These are phyloP conservation scores for Monochamus saltuarius DNA, from an alignment of 1,140 invertebrate species.

Conservation along the genomic window DNA sequence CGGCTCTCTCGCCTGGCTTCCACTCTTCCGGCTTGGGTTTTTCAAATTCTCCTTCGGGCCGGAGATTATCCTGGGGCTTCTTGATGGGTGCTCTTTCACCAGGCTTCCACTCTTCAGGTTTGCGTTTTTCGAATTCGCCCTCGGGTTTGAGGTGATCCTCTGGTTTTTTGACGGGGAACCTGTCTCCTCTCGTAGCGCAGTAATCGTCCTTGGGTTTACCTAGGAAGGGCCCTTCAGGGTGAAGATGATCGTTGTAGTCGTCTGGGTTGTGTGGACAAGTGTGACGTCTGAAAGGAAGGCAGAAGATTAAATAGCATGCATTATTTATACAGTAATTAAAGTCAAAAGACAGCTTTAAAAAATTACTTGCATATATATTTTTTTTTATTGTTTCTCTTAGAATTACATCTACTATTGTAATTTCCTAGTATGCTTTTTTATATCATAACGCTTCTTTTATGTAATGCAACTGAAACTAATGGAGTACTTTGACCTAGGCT, in stretches of 20 bases:
- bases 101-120: constrained; percentile 44
- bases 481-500: too few species aligned
- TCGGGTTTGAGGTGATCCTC: constrained; percentile 60
- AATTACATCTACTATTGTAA: too few species aligned
- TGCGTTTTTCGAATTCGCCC: constrained; percentile 53
- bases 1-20: constrained; percentile 52
- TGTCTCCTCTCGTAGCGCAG: constrained; percentile 56
- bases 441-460: too few species aligned
- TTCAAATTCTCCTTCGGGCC: constrained; percentile 57
- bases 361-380: too few species aligned
- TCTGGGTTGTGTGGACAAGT: constrained; percentile 54
- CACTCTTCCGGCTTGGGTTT: constrained; percentile 42
- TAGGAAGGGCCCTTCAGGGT: constrained; percentile 58
- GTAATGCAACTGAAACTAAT: too few species aligned
- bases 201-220: constrained; percentile 58
- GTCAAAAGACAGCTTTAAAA: too few species aligned
- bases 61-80: constrained; percentile 57
- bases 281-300: constrained; percentile 54
- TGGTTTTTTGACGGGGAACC: constrained; percentile 56
- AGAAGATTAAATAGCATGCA: too few species aligned
- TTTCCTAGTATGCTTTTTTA: too few species aligned
- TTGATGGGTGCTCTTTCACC: constrained; percentile 52
- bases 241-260: constrained; percentile 57
- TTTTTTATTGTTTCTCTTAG: too few species aligned
- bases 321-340: too few species aligned